Percentiles rank a stretch among this genome's conserved stretches.
phyloP scores from a whole-genome alignment of 2,113 vertebrate species.

The Vulpes vulpes region DNA sequence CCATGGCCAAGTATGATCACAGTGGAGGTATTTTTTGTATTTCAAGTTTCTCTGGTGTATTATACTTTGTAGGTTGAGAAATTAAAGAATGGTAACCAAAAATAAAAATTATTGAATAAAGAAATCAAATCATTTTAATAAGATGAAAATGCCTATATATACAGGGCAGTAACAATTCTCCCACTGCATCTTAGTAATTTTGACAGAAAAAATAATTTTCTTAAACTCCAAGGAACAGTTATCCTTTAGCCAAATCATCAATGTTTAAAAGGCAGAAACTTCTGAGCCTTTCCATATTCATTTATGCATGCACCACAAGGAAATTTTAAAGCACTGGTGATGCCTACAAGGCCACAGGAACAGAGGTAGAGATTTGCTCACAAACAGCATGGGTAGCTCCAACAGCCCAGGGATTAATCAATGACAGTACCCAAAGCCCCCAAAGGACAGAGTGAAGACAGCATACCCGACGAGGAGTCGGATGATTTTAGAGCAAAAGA shows the following conservation, averaged over 20 bases:
- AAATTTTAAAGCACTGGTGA: conserved; percentile 69
- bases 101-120: neutral
- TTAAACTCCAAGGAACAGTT: neutral
- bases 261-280: conserved; percentile 20
- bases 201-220: neutral
- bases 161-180: neutral
- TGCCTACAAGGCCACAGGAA: conserved; percentile 86
- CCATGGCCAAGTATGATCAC: conserved; percentile 42
- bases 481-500: conserved; percentile 99
- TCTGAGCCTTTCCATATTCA: conserved; percentile 60
- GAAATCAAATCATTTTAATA: neutral
- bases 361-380: conserved; percentile 76
- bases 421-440: conserved; percentile 93
- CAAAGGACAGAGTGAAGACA: conserved; percentile 97
- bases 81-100: neutral
- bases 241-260: neutral
- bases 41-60: neutral
- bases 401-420: conserved; percentile 86
- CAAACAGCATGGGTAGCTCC: conserved; percentile 80
- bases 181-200: neutral
- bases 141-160: neutral
- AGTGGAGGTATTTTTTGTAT: neutral
- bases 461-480: conserved; percentile 99
- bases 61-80: neutral
- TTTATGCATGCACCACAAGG: conserved; percentile 69